Evolutionary conservation across 1,140 invertebrate genomes (phyloP), one percentile per base, ranked within the genome.

Genomic region (Ips nitidus): DNA sequence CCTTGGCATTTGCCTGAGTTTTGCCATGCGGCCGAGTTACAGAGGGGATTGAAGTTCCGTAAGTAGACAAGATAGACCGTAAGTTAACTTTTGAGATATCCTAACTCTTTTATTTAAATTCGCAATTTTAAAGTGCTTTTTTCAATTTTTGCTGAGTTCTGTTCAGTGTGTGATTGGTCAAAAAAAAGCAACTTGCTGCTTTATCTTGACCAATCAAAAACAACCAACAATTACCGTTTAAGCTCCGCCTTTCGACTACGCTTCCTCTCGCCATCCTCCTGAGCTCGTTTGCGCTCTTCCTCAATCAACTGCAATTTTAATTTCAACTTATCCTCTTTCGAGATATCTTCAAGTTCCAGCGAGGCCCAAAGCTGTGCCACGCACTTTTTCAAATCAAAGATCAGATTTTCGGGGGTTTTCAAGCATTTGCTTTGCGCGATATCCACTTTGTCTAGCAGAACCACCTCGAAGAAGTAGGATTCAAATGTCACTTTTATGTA

Each of bases 381-480:
- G 58, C 70, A 74, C 82, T 91, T 89, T 72, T 83, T 74, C 69
- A 89, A 80, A 79, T 88, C 84, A 78, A 92, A 83, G 70, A 85
- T 80, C 70, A 87, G 82, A 71, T 84, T 78, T 68, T 81, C 81
- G 22, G 86, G 79, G 8, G 81, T 81, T 50, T 90, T 78, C 3
- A 80, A 84, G 71, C 87, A 89, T 68, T 81, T 83, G 74, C 87
- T 88, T 69, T 82, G 80, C 6, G 83, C 79, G 42, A 84, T 83
- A 70, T 86, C 76, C 2, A 91, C 83, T 5, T 83, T 75, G 50
- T 84, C 73, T 67, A 82, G 80, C 40, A 90, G 80, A 80, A 90
- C 88, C 41, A 86, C 78, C 82, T 90, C 88, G 73, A 90, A 87
- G 55, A 90, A 81, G 75, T 85, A 90, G 5, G 88, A 86, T n/a